phyloP scores from a whole-genome alignment of 2,888 invertebrate genomes.

The Lycophotia porphyrea region DNA sequence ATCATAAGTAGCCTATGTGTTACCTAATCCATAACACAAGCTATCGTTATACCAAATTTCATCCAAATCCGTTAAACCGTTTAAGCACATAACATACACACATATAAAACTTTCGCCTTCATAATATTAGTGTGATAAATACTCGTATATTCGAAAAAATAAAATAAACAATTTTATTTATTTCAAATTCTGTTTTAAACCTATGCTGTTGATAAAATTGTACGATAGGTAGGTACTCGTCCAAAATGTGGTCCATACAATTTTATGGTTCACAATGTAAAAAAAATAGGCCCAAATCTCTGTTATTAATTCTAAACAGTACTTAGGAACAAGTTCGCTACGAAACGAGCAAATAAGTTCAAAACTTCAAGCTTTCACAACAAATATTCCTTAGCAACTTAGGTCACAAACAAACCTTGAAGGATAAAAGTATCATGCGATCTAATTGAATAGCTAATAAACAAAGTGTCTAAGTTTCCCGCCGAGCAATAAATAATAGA shows the following conservation, averaged over 20 bases:
- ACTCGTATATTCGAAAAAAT: too few species aligned
- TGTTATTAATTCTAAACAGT: slow-evolving; percentile 2
- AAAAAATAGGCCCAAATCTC: neutral
- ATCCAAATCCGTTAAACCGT: too few species aligned
- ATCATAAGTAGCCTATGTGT: too few species aligned
- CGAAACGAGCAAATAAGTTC: slow-evolving; percentile 15
- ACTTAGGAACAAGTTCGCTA: neutral
- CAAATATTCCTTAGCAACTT: slow-evolving; percentile 25
- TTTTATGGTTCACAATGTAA: neutral
- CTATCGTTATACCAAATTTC: too few species aligned
- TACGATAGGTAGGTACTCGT: neutral
- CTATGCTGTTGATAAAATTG: neutral
- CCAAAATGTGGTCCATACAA: neutral
- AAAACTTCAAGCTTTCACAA: slow-evolving; percentile 17
- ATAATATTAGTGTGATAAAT: too few species aligned
- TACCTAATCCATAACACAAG: too few species aligned
- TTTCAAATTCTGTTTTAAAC: neutral
- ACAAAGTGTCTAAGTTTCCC: slow-evolving; percentile 81
- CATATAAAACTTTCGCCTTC: too few species aligned
- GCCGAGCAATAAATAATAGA: slow-evolving; percentile 85
- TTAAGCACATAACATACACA: too few species aligned
- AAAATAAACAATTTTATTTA: too few species aligned
- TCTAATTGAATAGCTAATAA: slow-evolving; percentile 84
- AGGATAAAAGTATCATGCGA: slow-evolving; percentile 69
- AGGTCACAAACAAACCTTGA: slow-evolving; percentile 49